phyloP scores from a whole-genome alignment of 1,140 invertebrate species.

The Leptopilina boulardi region DNA sequence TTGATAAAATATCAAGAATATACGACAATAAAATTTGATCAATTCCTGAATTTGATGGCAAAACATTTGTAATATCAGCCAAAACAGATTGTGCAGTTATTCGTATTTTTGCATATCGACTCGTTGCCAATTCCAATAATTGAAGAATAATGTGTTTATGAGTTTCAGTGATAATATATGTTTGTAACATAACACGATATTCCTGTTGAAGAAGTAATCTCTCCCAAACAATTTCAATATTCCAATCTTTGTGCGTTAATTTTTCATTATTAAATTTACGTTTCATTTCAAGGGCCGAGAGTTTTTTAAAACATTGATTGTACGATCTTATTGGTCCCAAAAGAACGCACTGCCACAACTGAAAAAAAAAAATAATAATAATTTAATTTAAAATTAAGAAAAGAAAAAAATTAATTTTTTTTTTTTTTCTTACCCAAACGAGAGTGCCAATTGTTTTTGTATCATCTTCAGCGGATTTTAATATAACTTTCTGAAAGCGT shows the following conservation, averaged over 20 bases:
- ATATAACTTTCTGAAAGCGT: constrained; percentile 78
- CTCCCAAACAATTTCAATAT: constrained; percentile 80
- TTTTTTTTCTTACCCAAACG: background rate
- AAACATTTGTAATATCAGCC: constrained; percentile 61
- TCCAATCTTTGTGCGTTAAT: constrained; percentile 79
- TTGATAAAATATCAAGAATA: constrained; percentile 78
- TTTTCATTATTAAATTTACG: constrained; percentile 81
- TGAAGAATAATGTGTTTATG: constrained; percentile 80
- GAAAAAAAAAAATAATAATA: no score
- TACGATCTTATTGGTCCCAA: constrained; percentile 76
- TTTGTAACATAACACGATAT: constrained; percentile 74
- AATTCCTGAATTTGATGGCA: constrained; percentile 79
- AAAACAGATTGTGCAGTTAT: constrained; percentile 80
- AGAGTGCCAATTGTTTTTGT: constrained; percentile 80
- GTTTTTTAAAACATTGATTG: constrained; percentile 76
- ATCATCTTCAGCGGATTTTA: constrained; percentile 83
- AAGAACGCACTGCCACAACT: constrained; percentile 56
- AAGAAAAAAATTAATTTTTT: background rate
- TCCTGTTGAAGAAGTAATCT: constrained; percentile 83
- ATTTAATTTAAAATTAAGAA: no score
- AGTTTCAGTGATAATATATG: constrained; percentile 74
- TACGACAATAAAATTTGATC: constrained; percentile 78
- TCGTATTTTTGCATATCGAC: constrained; percentile 84
- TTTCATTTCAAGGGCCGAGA: constrained; percentile 78
- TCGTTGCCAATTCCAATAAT: constrained; percentile 81